These are phyloP conservation scores for Lepidotrigona ventralis DNA, from an alignment of 1,140 invertebrate species.

Conservation along the genomic window DNA sequence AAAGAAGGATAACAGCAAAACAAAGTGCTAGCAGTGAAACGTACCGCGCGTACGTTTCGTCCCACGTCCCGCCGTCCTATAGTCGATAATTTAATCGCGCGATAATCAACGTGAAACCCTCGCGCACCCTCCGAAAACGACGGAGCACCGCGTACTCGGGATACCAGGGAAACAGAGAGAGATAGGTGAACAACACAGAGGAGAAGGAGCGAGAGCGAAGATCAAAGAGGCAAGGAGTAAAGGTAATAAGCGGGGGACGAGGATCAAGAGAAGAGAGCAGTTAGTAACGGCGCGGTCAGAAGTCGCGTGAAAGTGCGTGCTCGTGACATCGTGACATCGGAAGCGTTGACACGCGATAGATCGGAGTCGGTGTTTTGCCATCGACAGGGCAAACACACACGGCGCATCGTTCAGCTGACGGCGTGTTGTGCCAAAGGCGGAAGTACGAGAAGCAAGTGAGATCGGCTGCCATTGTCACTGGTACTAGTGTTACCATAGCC, in stretches of 20 bases:
- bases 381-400: slow-evolving; percentile 18
- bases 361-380: slow-evolving; percentile 28
- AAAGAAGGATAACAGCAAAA: neutral
- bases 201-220: neutral
- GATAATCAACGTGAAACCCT: slow-evolving; percentile 29
- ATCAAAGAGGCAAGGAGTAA: neutral
- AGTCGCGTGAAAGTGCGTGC: slow-evolving; percentile 63
- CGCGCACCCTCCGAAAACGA: slow-evolving; percentile 38
- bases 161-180: slow-evolving; percentile 33
- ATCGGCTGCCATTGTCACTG: slow-evolving; percentile 27
- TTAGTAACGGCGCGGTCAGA: slow-evolving; percentile 10
- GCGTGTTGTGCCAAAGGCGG: slow-evolving; percentile 7
- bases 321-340: slow-evolving; percentile 71
- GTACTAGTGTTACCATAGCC: slow-evolving; percentile 29
- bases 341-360: slow-evolving; percentile 59
- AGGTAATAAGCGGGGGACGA: slow-evolving; percentile 8
- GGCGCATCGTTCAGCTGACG: slow-evolving; percentile 9
- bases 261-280: slow-evolving; percentile 11
- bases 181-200: slow-evolving; percentile 44
- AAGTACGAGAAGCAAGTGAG: neutral
- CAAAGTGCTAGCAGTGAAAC: slow-evolving; percentile 29
- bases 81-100: slow-evolving; percentile 56
- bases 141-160: slow-evolving; percentile 18
- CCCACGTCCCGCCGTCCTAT: slow-evolving; percentile 28
- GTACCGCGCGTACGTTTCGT: slow-evolving; percentile 36